Evolutionary conservation across 1,140 invertebrate genomes (phyloP).

Genomic region (Melipona quadrifasciata): DNA sequence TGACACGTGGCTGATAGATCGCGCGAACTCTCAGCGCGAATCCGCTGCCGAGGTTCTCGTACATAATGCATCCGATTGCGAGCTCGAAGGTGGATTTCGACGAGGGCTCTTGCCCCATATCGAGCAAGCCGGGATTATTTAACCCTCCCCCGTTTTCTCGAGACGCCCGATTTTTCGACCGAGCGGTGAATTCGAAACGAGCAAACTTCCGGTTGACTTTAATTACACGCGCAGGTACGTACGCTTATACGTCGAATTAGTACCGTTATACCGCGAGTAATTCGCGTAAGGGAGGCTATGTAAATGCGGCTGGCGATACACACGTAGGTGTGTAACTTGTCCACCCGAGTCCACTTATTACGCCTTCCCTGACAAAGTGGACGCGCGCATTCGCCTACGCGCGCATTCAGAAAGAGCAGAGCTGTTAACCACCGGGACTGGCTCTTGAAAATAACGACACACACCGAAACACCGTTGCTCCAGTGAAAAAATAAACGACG

Average conservation of each 20-base stretch:
- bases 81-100: background rate
- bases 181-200: background rate
- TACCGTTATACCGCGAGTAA: too few relatives aligned
- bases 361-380: conserved; percentile 7
- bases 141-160: background rate
- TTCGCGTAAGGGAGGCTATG: conserved; percentile 8
- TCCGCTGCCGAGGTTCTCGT: background rate
- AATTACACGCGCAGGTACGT: background rate
- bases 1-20: background rate
- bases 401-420: background rate
- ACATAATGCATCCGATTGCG: background rate
- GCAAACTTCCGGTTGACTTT: background rate
- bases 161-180: background rate
- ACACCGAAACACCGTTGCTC: background rate
- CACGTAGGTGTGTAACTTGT: background rate
- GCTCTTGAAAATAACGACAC: background rate
- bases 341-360: conserved; percentile 12
- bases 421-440: background rate
- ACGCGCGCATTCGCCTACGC: background rate
- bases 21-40: background rate
- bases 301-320: conserved; percentile 6
- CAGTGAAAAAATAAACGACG: background rate
- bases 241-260: too few relatives aligned
- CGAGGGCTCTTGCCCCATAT: background rate
- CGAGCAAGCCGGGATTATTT: background rate